Conservation (phyloP, 2,888 invertebrate genomes). For the Cylloceria caligata region DNA sequence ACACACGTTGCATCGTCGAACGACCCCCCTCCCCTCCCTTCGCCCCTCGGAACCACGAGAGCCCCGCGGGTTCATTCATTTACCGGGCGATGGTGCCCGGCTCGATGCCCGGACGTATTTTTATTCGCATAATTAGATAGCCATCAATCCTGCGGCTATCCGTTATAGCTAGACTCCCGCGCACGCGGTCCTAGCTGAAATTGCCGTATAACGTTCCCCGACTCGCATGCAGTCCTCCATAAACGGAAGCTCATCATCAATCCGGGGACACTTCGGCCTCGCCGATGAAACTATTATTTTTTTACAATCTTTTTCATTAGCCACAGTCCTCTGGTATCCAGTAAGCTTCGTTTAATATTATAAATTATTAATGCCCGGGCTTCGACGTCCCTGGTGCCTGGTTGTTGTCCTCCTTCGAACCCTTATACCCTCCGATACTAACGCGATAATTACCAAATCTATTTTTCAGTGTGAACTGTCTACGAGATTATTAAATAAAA, state of each 20-base stretch:
- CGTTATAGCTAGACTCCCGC: slow-evolving; percentile 59
- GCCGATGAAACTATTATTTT: slow-evolving; percentile 48
- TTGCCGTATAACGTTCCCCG: slow-evolving; percentile 1
- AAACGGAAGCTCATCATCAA: slow-evolving; percentile 46
- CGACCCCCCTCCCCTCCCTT: slow-evolving; percentile 15
- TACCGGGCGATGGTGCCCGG: slow-evolving; percentile 15
- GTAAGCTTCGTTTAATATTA: slow-evolving; percentile 61
- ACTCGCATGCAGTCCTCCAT: slow-evolving; percentile 46
- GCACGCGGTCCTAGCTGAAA: slow-evolving; percentile 52
- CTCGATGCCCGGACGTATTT: slow-evolving; percentile 71
- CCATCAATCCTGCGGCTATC: slow-evolving; percentile 79
- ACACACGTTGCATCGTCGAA: background rate
- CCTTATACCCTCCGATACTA: background rate
- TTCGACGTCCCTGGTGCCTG: background rate
- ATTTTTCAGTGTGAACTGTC: background rate
- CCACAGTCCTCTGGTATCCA: slow-evolving; percentile 11
- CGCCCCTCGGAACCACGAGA: slow-evolving; percentile 45
- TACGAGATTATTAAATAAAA: background rate
- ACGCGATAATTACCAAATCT: slow-evolving; percentile 12
- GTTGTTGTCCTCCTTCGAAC: slow-evolving; percentile 16
- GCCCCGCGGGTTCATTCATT: slow-evolving; percentile 50
- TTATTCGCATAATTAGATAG: slow-evolving; percentile 80
- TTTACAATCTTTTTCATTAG: slow-evolving; percentile 37
- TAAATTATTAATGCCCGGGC: slow-evolving; percentile 62
- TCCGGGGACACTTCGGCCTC: slow-evolving; percentile 4